A percentile compares a stretch with the other conserved stretches of the same genome.
These are phyloP conservation scores for Labeo calbasu DNA, from an alignment of 2,797 vertebrate genomes.

Conservation along the genomic window DNA sequence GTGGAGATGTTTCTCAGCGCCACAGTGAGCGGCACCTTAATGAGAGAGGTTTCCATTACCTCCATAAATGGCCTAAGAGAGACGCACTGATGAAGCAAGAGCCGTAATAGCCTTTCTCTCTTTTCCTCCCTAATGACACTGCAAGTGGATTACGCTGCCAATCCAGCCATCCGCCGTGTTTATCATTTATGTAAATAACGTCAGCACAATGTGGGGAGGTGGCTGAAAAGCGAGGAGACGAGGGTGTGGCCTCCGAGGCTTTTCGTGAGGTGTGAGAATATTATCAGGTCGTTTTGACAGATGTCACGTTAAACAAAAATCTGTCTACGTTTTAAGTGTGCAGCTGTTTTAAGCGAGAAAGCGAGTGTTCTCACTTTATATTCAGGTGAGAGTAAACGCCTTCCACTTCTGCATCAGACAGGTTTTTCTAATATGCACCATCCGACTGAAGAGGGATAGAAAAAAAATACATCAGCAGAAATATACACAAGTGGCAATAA, in stretches of 20 bases:
- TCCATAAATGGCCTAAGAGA: constrained; percentile 73
- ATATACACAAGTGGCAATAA: constrained; percentile 81
- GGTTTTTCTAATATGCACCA: constrained; percentile 77
- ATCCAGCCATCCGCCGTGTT: constrained; percentile 60
- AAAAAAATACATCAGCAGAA: constrained; percentile 83
- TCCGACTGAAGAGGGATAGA: constrained; percentile 77
- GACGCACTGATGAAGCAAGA: constrained; percentile 64
- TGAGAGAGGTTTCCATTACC: constrained; percentile 68
- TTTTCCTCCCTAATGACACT: constrained; percentile 68
- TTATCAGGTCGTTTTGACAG: background rate
- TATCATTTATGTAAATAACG: constrained; percentile 70
- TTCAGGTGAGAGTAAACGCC: constrained; percentile 69
- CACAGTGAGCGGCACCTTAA: constrained; percentile 63
- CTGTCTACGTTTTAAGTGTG: background rate
- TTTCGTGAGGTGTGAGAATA: background rate
- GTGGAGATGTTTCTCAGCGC: constrained; percentile 59
- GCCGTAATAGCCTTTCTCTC: constrained; percentile 64
- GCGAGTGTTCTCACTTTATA: constrained; percentile 65
- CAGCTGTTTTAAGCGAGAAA: background rate
- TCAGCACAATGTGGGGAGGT: constrained; percentile 54
- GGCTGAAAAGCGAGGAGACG: constrained; percentile 20
- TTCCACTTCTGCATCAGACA: constrained; percentile 77
- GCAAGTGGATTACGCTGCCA: constrained; percentile 67
- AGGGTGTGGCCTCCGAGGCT: constrained; percentile 7
- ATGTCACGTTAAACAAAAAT: background rate